Evolutionary conservation across 2,888 invertebrate genomes (phyloP), one percentile per base, ranked within the genome.

Genomic region (Metopia argyrocephala): DNA sequence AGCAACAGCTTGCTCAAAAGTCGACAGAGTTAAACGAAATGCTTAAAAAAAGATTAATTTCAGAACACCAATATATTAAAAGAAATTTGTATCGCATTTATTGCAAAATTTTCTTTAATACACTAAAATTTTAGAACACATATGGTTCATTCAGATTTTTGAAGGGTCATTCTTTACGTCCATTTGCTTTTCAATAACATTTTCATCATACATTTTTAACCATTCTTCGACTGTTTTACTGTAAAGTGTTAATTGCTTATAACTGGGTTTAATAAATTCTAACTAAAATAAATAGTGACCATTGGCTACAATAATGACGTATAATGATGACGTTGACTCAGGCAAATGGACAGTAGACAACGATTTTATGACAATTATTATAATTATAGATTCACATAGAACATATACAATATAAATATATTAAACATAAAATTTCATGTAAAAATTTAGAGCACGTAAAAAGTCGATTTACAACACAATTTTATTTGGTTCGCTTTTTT

Each of bases 211-310:
- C 23, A 62, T 46, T 25, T 46, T n/a, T 38, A 38, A 38, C 18
- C 20, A 28, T 18, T 28, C 9, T 18, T 57, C 28, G 18, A 18
- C 28, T 31, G 21, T 31, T 28, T 20, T 25, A 54, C 5, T 20
- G n/a, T 70, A 76, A 65, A 70, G 78, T 78, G 71, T 18, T 78
- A 73, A 73, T 62, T 20, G 68, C 28, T 46, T 18, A 65, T 50
- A 59, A 61, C 50, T 28, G 52, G 21, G 20, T 27, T 52, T 59
- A 52, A 20, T 61, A 78, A 71, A 71, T 66, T 45, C 45, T 74
- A 45, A 27, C 64, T 45, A 45, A 69, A 54, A 65, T 54, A 79
- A 52, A 52, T 23, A 66, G 12, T 68, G 62, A 64, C 9, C 59
- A 69, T 74, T 69, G 50, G 18, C 52, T 57, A 15, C 27, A 23